Conservation (phyloP, 1,140 invertebrate species). For the Camponotus pennsylvanicus region DNA sequence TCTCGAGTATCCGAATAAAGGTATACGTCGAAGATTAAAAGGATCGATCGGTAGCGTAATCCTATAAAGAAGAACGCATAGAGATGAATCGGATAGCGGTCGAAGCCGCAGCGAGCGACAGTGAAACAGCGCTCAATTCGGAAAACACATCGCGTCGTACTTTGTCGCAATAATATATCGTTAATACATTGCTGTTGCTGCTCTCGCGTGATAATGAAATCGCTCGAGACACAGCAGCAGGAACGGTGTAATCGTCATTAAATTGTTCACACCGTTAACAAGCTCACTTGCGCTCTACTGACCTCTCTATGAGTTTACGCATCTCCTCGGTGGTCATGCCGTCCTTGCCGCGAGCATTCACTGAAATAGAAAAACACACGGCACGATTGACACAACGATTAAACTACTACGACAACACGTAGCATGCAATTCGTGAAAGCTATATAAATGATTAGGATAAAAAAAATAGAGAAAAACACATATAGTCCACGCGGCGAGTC, state of each 20-base stretch:
- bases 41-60: background rate
- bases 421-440: constrained; percentile 77
- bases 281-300: constrained; percentile 86
- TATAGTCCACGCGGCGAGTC: constrained; percentile 69
- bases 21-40: background rate
- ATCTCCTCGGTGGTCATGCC: constrained; percentile 97
- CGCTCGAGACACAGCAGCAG: constrained; percentile 73
- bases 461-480: constrained; percentile 58
- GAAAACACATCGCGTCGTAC: constrained; percentile 35
- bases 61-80: constrained; percentile 30
- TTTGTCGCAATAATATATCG: constrained; percentile 7
- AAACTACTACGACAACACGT: constrained; percentile 83
- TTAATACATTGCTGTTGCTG: constrained; percentile 8
- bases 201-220: constrained; percentile 64
- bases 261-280: constrained; percentile 70
- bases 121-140: constrained; percentile 61
- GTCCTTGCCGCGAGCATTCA: constrained; percentile 92
- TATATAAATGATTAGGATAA: constrained; percentile 67
- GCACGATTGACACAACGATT: constrained; percentile 84
- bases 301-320: constrained; percentile 98
- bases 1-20: background rate
- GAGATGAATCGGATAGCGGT: constrained; percentile 42
- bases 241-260: constrained; percentile 65
- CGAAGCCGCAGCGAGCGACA: background rate
- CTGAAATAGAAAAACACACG: constrained; percentile 90